A percentile compares a stretch with the other conserved stretches of the same genome.
Evolutionary conservation across 2,113 vertebrate species (phyloP).

Genomic region (Stegostoma tigrinum): DNA sequence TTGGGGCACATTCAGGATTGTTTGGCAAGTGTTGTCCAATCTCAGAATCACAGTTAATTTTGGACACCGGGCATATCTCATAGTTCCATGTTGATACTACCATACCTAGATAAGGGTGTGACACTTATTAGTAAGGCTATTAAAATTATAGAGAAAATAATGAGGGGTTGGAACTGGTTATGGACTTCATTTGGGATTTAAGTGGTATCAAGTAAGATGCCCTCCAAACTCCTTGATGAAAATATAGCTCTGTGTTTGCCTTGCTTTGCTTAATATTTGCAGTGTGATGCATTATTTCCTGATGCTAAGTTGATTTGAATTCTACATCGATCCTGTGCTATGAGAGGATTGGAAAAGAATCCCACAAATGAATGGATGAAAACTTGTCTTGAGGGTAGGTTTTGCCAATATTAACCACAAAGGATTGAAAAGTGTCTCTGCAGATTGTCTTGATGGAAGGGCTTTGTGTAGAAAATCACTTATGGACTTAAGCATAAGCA

Average conservation of each 20-base stretch:
- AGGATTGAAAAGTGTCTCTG: background rate
- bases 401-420: background rate
- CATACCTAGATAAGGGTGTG: background rate
- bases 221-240: background rate
- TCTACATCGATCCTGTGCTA: background rate
- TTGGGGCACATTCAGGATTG: no score
- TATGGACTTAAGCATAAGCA: background rate
- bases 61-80: background rate
- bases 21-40: no score
- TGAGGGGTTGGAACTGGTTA: background rate
- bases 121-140: background rate
- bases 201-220: background rate
- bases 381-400: no score
- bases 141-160: background rate
- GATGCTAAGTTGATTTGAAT: background rate
- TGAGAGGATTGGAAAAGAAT: background rate
- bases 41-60: no score
- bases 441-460: background rate
- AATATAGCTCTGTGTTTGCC: background rate
- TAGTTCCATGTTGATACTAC: background rate
- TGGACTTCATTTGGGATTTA: background rate
- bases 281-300: background rate
- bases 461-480: background rate
- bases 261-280: background rate
- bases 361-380: background rate